These are phyloP conservation scores for Callospermophilus lateralis DNA, from an alignment of 2,113 vertebrate genomes.

Conservation along the genomic window DNA sequence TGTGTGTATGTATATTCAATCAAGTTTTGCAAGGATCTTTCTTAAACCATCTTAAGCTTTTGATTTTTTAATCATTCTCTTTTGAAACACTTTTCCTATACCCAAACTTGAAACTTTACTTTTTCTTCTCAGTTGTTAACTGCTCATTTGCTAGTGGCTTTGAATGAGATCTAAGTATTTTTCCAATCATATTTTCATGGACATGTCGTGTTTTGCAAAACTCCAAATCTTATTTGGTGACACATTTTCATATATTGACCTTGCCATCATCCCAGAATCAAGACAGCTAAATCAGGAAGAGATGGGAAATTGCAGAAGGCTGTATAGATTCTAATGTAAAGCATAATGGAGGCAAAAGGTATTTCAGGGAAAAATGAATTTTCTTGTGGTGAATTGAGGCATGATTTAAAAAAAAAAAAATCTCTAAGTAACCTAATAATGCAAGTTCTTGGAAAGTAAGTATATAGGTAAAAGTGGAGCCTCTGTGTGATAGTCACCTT, in stretches of 20 bases:
- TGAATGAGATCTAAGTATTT: constrained; percentile 11
- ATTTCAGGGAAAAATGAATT: neutral
- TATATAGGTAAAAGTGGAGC: neutral
- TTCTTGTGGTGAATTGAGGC: neutral
- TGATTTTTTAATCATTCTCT: neutral
- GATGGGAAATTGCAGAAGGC: neutral
- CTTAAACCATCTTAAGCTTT: neutral
- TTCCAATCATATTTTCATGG: neutral
- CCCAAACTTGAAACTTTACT: neutral
- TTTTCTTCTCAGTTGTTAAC: neutral
- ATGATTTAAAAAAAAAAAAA: neutral
- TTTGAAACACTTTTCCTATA: neutral
- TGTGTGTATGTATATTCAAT: neutral
- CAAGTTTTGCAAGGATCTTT: neutral
- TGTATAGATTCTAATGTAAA: neutral
- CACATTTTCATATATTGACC: neutral
- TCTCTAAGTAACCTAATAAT: neutral
- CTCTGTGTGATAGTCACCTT: neutral
- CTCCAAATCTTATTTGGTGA: neutral
- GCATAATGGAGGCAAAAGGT: neutral
- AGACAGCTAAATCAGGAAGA: neutral
- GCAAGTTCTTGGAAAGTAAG: constrained; percentile 2
- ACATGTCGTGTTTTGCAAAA: neutral
- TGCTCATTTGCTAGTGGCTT: neutral
- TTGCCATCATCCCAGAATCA: neutral